These are phyloP conservation scores for Scalopus aquaticus DNA, from an alignment of 2,113 vertebrate genomes.

Conservation along the genomic window DNA sequence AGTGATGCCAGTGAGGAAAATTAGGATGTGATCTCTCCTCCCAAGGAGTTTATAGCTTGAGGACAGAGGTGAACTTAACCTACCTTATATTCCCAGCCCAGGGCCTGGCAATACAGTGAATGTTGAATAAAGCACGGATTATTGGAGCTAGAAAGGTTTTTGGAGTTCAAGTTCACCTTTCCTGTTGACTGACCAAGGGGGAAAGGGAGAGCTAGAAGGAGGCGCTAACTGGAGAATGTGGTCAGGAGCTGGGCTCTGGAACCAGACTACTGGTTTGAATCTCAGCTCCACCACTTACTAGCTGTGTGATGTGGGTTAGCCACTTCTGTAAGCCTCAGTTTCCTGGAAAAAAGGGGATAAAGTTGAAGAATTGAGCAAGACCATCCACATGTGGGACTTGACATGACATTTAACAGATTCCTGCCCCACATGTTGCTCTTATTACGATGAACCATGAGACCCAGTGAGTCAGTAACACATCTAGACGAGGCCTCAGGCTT, in stretches of 20 bases:
- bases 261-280: neutral
- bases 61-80: constrained; percentile 10
- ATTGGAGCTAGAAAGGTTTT: neutral
- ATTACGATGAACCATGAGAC: neutral
- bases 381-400: neutral
- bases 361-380: neutral
- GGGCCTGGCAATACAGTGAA: neutral
- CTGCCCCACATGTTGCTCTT: neutral
- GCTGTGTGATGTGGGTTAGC: neutral
- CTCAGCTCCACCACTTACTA: neutral
- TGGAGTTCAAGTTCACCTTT: neutral
- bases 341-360: neutral
- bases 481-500: neutral
- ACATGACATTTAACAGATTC: neutral
- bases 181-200: neutral
- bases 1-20: neutral
- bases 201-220: neutral
- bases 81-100: neutral
- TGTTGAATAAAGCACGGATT: neutral
- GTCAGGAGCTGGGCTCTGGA: neutral
- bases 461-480: neutral
- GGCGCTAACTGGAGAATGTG: neutral
- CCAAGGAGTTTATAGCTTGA: neutral
- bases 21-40: neutral
- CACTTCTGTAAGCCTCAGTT: constrained; percentile 3